Evolutionary conservation across 2,113 vertebrate genomes (phyloP).

Genomic region (Monopterus albus): DNA sequence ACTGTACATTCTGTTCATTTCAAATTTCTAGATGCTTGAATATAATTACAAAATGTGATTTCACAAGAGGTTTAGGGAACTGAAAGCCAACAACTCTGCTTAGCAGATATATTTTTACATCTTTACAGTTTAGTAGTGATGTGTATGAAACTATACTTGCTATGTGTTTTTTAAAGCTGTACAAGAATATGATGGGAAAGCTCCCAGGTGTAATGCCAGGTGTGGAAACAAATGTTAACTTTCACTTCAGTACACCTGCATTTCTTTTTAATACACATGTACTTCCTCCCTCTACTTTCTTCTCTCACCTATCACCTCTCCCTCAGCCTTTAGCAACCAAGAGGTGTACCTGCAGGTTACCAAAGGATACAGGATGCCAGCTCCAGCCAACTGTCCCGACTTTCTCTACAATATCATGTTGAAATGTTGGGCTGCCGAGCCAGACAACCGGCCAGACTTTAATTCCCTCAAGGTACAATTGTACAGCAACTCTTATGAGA

Average conservation of each 20-base stretch:
- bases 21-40: neutral
- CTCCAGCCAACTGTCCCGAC: constrained; percentile 70
- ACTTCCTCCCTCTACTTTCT: neutral
- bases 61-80: neutral
- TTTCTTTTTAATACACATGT: no score
- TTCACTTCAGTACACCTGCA: no score
- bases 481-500: constrained; percentile 37
- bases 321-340: constrained; percentile 73
- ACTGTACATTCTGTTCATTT: no score
- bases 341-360: constrained; percentile 74
- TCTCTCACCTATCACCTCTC: neutral
- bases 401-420: constrained; percentile 77
- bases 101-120: neutral
- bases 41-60: neutral
- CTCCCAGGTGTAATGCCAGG: no score
- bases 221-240: no score
- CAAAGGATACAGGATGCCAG: constrained; percentile 78
- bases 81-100: neutral
- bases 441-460: constrained; percentile 77
- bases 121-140: neutral
- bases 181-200: no score
- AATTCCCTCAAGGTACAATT: constrained; percentile 60
- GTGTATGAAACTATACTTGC: neutral
- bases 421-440: constrained; percentile 76
- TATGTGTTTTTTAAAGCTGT: no score